Evolutionary conservation across 2,113 vertebrate genomes (phyloP).

Genomic region (Pogonocichla stellata): DNA sequence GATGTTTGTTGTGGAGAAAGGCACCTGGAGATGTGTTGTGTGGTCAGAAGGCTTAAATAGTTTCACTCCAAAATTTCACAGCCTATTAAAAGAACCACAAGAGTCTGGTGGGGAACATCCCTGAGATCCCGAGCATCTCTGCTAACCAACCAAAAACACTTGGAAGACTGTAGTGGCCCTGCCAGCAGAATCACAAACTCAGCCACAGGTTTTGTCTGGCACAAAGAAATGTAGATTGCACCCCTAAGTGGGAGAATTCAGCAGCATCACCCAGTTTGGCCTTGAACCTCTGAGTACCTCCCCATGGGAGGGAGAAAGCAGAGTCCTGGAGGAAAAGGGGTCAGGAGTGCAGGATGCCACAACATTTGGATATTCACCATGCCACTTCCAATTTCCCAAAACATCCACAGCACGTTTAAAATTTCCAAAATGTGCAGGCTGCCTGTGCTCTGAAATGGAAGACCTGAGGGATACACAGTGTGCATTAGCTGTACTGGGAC

Average conservation of each 20-base stretch:
- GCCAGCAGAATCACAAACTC: background rate
- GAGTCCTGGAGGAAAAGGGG: background rate
- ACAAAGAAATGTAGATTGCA: background rate
- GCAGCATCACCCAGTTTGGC: background rate
- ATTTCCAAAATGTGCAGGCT: background rate
- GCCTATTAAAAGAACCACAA: background rate
- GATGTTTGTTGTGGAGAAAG: constrained; percentile 15
- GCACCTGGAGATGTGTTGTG: constrained; percentile 54
- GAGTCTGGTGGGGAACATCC: background rate
- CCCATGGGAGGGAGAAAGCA: background rate
- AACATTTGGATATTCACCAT: background rate
- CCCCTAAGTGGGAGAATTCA: background rate
- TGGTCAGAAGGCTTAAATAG: constrained; percentile 30
- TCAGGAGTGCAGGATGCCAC: background rate
- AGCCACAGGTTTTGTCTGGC: background rate
- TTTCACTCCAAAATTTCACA: constrained; percentile 35
- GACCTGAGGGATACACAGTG: background rate
- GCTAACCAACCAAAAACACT: background rate
- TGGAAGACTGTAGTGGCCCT: background rate
- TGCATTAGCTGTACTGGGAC: background rate
- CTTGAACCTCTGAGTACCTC: background rate
- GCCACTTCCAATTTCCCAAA: background rate
- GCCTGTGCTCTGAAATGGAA: background rate
- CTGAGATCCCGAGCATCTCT: background rate
- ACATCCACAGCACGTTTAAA: background rate